Evolutionary conservation across 2,888 invertebrate species (phyloP).

Genomic region (Apeira syringaria): DNA sequence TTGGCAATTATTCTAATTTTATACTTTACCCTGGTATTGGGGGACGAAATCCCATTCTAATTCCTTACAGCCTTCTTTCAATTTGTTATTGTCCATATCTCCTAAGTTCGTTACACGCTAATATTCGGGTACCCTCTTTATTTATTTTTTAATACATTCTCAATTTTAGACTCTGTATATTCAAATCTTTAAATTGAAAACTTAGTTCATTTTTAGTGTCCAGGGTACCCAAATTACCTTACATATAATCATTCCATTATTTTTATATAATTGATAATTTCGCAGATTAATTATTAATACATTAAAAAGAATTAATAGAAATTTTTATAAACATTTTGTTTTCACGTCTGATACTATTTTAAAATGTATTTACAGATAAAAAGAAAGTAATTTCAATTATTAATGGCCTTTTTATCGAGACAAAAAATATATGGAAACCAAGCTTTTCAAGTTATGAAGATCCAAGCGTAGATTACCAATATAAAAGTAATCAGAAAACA

Average conservation of each 20-base stretch:
- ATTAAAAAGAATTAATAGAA: not conserved
- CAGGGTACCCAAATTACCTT: conserved; percentile 18
- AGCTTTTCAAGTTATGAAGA: no score
- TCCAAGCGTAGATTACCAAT: no score
- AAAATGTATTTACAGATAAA: no score
- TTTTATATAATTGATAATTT: conserved; percentile 1
- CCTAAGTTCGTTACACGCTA: conserved; percentile 38
- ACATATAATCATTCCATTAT: conserved; percentile 16
- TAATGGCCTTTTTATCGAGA: no score
- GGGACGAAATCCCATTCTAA: conserved; percentile 65
- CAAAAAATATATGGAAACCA: no score
- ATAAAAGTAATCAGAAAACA: no score
- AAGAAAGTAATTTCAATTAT: no score
- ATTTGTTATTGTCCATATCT: conserved; percentile 75
- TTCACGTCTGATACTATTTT: not conserved
- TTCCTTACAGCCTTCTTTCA: conserved; percentile 73
- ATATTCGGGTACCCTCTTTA: conserved; percentile 25
- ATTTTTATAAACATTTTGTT: not conserved
- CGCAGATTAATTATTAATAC: not conserved
- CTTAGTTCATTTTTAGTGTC: not conserved
- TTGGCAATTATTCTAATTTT: conserved; percentile 63
- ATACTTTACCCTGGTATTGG: conserved; percentile 69
- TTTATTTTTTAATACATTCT: not conserved
- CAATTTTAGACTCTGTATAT: not conserved
- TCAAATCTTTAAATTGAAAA: not conserved